Conservation (phyloP, 2,113 vertebrate genomes). For the Indri indri region DNA sequence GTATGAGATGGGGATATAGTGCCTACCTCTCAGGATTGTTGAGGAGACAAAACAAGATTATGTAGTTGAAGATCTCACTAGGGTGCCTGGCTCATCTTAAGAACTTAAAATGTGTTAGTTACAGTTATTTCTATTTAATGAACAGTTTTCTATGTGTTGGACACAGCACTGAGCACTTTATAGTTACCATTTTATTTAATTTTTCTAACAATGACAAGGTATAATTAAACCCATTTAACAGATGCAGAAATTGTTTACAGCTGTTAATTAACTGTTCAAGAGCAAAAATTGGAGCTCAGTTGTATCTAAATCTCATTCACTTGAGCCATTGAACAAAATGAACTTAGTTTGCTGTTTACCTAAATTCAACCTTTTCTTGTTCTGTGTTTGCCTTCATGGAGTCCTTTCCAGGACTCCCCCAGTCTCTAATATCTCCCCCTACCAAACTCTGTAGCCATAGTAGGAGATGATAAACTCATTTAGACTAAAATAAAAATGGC, state of each 20-base stretch:
- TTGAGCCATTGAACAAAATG: not conserved
- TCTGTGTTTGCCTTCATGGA: not conserved
- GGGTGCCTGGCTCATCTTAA: not conserved
- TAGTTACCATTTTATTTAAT: not conserved
- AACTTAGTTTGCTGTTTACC: not conserved
- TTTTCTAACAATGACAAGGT: not conserved
- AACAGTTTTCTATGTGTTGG: not conserved
- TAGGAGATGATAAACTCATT: not conserved
- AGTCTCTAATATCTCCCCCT: not conserved
- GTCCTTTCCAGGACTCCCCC: not conserved
- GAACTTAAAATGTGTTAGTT: not conserved
- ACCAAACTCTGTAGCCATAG: not conserved
- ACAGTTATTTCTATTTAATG: not conserved
- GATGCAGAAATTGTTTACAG: not conserved
- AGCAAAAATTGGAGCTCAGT: not conserved
- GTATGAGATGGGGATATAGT: not conserved
- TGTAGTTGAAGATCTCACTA: not conserved
- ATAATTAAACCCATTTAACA: not conserved
- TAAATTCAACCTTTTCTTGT: not conserved
- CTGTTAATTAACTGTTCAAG: not conserved
- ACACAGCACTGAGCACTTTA: not conserved
- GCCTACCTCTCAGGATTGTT: not conserved
- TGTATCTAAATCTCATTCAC: not conserved
- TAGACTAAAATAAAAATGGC: not conserved
- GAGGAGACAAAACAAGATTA: not conserved